phyloP scores from a whole-genome alignment of 2,113 vertebrate species.

The Bambusicola thoracicus region DNA sequence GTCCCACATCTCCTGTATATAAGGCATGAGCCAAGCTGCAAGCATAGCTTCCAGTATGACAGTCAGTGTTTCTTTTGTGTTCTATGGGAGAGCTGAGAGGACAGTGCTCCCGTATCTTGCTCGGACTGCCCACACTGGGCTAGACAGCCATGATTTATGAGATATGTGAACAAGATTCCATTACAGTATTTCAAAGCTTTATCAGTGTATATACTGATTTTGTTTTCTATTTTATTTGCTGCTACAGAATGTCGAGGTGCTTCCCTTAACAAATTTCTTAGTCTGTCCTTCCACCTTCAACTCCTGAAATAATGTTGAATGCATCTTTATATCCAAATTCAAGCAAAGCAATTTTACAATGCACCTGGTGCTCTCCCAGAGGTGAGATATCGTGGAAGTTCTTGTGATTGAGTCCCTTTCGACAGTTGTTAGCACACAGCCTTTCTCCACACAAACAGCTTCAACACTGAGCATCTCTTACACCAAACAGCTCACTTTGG shows the following conservation, averaged over 20 bases:
- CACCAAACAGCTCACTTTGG: background rate
- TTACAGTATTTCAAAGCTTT: background rate
- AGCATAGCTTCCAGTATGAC: background rate
- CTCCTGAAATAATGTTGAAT: background rate
- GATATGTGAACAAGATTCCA: background rate
- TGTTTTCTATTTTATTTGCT: background rate
- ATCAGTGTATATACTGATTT: rapidly evolving
- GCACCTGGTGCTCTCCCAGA: rapidly evolving
- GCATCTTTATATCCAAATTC: background rate
- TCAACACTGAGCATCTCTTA: background rate
- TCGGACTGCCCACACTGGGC: background rate
- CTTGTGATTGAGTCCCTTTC: background rate
- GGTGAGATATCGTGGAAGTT: background rate
- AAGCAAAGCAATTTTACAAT: background rate
- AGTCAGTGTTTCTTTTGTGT: background rate
- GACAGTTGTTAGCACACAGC: background rate
- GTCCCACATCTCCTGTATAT: background rate
- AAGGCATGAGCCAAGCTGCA: background rate
- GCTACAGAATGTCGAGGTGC: background rate
- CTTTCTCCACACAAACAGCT: background rate
- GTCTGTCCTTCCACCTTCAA: background rate
- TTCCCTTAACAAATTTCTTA: background rate
- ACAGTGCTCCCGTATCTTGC: background rate
- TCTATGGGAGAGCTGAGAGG: background rate
- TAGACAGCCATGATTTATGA: background rate